Evolutionary conservation across 2,797 vertebrate genomes (phyloP).

Genomic region (Sparidentex hasta): DNA sequence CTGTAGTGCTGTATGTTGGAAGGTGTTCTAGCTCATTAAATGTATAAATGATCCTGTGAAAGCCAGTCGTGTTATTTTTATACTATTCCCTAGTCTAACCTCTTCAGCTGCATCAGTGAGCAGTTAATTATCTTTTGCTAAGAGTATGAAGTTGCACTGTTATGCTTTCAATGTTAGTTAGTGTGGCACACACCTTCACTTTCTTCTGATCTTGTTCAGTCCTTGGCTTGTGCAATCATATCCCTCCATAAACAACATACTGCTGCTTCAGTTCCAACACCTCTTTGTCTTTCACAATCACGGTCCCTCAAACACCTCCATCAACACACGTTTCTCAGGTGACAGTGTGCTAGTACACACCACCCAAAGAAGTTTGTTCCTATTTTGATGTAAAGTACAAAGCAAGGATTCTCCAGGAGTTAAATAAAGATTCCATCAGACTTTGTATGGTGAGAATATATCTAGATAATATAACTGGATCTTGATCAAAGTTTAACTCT

Average conservation of each 20-base stretch:
- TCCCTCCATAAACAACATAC: not conserved
- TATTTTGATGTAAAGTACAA: constrained; percentile 1
- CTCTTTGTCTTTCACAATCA: not conserved
- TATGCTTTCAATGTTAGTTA: not conserved
- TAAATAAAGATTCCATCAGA: not conserved
- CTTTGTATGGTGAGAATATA: constrained; percentile 22
- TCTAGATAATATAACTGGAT: constrained; percentile 22
- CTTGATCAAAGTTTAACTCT: constrained; percentile 3
- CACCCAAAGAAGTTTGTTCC: not conserved
- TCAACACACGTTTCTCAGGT: constrained; percentile 1
- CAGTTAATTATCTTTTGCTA: not conserved
- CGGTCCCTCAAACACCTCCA: not conserved
- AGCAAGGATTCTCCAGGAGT: constrained; percentile 26
- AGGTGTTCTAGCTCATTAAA: constrained; percentile 5
- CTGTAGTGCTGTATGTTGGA: not conserved
- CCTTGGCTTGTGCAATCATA: not conserved
- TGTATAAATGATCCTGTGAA: not conserved
- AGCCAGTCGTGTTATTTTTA: not conserved
- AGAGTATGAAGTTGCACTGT: not conserved
- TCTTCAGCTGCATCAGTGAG: constrained; percentile 5
- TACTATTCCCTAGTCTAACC: not conserved
- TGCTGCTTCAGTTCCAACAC: not conserved
- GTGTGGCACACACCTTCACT: not conserved
- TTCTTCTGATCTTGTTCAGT: not conserved
- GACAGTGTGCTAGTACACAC: constrained; percentile 4